These are phyloP conservation scores for Parochlus steinenii DNA, from an alignment of 2,888 invertebrate species.

Conservation along the genomic window DNA sequence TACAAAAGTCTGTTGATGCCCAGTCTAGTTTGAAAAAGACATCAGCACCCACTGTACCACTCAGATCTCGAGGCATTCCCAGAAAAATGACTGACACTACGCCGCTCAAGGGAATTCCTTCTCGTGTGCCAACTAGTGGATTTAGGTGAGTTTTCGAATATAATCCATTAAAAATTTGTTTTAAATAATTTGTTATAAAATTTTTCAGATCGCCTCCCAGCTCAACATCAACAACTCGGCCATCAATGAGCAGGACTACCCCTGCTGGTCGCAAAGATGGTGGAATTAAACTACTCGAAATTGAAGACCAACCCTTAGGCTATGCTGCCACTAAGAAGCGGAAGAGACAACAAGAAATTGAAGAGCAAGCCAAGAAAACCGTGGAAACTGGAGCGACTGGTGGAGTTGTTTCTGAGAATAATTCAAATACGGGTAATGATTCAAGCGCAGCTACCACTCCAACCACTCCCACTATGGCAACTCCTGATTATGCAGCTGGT, in stretches of 20 bases:
- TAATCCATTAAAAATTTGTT: too few relatives aligned
- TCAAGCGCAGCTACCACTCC: slow-evolving; percentile 23
- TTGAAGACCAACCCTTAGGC: slow-evolving; percentile 80
- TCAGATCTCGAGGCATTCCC: slow-evolving; percentile 75
- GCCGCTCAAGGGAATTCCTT: slow-evolving; percentile 82
- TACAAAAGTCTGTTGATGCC: slow-evolving; percentile 83
- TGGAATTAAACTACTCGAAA: slow-evolving; percentile 87
- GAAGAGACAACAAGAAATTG: slow-evolving; percentile 59
- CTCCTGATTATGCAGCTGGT: slow-evolving; percentile 74
- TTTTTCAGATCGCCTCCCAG: slow-evolving; percentile 25
- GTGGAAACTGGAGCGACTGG: slow-evolving; percentile 32
- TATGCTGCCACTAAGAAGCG: slow-evolving; percentile 75
- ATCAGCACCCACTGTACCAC: slow-evolving; percentile 75
- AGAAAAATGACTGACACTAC: slow-evolving; percentile 95
- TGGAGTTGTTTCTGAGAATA: too few relatives aligned
- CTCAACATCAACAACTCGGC: slow-evolving; percentile 23
- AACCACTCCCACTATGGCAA: slow-evolving; percentile 30
- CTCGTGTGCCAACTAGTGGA: slow-evolving; percentile 52
- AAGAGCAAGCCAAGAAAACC: slow-evolving; percentile 45
- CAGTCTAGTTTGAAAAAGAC: slow-evolving; percentile 77
- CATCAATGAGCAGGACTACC: slow-evolving; percentile 40
- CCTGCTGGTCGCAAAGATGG: slow-evolving; percentile 65
- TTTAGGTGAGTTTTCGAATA: slow-evolving; percentile 42
- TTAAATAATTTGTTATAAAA: too few relatives aligned
- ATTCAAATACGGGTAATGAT: slow-evolving; percentile 17